Evolutionary conservation across 1,140 invertebrate species (phyloP), one percentile per base, ranked within the genome.

Genomic region (Holotrichia oblita): DNA sequence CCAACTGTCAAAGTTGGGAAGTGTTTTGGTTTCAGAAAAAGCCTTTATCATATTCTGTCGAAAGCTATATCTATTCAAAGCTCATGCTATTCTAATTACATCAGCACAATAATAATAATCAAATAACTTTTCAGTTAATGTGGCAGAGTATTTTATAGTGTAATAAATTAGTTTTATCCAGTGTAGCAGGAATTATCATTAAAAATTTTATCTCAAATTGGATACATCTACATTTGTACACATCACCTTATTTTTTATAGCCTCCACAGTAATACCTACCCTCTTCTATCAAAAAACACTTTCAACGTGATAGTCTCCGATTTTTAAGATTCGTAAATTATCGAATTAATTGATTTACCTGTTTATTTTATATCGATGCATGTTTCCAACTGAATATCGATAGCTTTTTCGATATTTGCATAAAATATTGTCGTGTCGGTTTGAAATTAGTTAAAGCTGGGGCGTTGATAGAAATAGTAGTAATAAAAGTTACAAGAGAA

Each of bases 401-500:
- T 20, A 69, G 61, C 8, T 34, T 34, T 22, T 69, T 27, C 61
- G 61, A 69, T 69, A 69, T 69, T 69, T 69, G 61, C 61, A 69
- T 69, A 69, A 69, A 69, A 69, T 69, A 69, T 69, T 22, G 61
- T 34, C 61, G 22, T 22, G 61, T 3, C 61, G 61, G 61, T 14
- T 24, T 69, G 61, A 27, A 69, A 69, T 69, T 69, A 69, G 61
- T 69, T 69, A 69, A 22, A 48, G n/a, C 44, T 24, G 10, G 61
- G 48, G 48, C 48, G 48, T 14, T 55, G 48, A 55, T 34, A 69
- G 61, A 69, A 34, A 69, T 69, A 69, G 10, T 69, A 14, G 22
- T 69, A 69, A 69, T 69, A 69, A 69, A 69, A 69, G 12, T 69
- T 69, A 69, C 8, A 69, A 27, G 61, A 69, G 27, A 27, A 69